These are phyloP conservation scores for Erythrocercus mccallii DNA, from an alignment of 2,113 vertebrate species.

Conservation along the genomic window DNA sequence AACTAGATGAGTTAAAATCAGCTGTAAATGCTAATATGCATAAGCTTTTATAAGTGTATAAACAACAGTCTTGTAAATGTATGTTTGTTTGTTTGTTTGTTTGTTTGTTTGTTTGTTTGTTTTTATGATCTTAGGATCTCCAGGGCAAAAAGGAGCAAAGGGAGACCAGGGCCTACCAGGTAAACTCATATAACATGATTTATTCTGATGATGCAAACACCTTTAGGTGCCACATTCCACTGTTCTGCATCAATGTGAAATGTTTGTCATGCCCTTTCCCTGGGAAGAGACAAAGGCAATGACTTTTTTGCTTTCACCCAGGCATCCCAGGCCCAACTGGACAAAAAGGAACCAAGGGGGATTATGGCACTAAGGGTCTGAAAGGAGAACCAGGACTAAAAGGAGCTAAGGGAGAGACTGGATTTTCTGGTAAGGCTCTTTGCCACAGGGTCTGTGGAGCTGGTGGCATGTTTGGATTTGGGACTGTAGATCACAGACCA, in stretches of 20 bases:
- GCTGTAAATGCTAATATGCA: neutral
- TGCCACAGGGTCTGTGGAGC: neutral
- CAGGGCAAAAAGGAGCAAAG: constrained; percentile 67
- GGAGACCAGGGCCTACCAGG: constrained; percentile 60
- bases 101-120: neutral
- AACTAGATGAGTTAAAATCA: constrained; percentile 26
- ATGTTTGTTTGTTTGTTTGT: neutral
- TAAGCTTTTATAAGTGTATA: constrained; percentile 47
- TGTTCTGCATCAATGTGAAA: neutral
- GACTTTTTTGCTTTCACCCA: neutral
- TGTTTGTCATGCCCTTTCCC: neutral
- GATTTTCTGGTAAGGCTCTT: neutral
- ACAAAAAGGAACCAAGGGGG: constrained; percentile 45
- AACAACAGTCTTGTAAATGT: neutral
- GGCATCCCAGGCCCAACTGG: neutral
- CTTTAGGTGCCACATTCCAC: neutral
- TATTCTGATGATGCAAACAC: neutral
- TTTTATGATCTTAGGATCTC: constrained; percentile 59
- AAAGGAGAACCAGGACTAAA: constrained; percentile 43
- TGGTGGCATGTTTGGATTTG: neutral
- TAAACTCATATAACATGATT: constrained; percentile 6
- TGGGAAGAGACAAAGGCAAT: neutral
- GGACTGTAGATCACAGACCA: neutral
- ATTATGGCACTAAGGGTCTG: neutral
- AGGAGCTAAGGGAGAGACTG: neutral